Percentiles rank a stretch among this genome's conserved stretches.
Conservation (phyloP, 2,113 vertebrate species). For the Carassius gibelio region DNA sequence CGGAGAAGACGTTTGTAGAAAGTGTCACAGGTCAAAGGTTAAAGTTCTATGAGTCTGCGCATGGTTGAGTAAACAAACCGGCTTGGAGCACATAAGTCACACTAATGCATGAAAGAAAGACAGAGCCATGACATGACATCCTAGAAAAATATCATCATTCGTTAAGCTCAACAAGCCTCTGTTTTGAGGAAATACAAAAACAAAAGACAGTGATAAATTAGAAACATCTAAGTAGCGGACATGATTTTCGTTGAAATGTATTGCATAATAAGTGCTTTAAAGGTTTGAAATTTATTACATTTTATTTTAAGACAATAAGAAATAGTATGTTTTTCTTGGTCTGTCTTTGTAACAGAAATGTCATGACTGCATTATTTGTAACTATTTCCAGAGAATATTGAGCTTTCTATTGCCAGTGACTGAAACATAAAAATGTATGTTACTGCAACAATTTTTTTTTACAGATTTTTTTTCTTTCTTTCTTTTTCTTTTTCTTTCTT, state of each 20-base stretch:
- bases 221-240: not conserved
- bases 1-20: constrained; percentile 3
- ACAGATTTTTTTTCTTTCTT: too few species aligned
- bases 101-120: constrained; percentile 39
- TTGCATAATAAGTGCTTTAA: not conserved
- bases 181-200: not conserved
- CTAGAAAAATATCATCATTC: not conserved
- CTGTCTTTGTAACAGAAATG: not conserved
- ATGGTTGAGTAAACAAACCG: constrained; percentile 62
- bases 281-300: not conserved
- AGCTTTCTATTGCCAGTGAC: not conserved
- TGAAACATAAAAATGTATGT: not conserved
- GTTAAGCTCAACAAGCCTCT: not conserved
- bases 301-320: constrained; percentile 7
- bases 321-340: not conserved
- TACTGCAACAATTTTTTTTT: not conserved
- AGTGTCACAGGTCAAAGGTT: constrained; percentile 62
- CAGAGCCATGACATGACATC: not conserved
- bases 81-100: constrained; percentile 27
- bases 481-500: not conserved
- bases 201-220: not conserved
- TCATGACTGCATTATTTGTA: not conserved
- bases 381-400: not conserved
- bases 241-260: not conserved
- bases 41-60: constrained; percentile 49